Percentiles rank a stretch among this genome's conserved stretches.
phyloP scores from a whole-genome alignment of 2,888 invertebrate species.

The Epinotia nisella region DNA sequence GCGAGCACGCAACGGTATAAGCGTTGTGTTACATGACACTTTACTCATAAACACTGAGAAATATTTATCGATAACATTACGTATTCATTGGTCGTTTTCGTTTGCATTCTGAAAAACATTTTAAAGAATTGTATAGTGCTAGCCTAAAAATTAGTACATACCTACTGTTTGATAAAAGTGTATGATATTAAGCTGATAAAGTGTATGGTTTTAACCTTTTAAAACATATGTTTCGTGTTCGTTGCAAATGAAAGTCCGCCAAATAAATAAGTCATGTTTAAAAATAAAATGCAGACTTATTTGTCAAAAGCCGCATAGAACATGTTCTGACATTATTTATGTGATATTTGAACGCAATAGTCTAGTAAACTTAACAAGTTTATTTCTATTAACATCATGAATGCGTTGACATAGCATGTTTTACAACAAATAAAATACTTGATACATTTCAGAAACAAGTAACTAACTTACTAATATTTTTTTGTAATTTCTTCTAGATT shows the following conservation, averaged over 20 bases:
- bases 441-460: not conserved
- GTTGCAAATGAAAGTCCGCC: constrained; percentile 9
- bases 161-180: too few species aligned
- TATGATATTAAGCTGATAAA: too few species aligned
- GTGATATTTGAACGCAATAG: constrained; percentile 31
- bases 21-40: constrained; percentile 62
- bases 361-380: constrained; percentile 28
- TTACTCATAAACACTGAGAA: constrained; percentile 16
- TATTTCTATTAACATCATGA: constrained; percentile 17
- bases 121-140: too few species aligned
- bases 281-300: constrained; percentile 36
- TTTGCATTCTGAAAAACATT: too few species aligned
- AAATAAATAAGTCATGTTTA: constrained; percentile 24
- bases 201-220: not conserved
- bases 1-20: constrained; percentile 71
- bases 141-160: too few species aligned
- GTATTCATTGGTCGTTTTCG: too few species aligned
- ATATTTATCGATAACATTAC: too few species aligned
- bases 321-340: constrained; percentile 29
- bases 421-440: constrained; percentile 18
- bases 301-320: constrained; percentile 31
- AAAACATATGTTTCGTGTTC: constrained; percentile 32
- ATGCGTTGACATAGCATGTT: constrained; percentile 44
- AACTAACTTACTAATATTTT: not conserved
- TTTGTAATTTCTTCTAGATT: not conserved